A percentile compares a stretch with the other conserved stretches of the same genome.
phyloP scores from a whole-genome alignment of 2,888 invertebrate species.

The Oxyteleia sp. region DNA sequence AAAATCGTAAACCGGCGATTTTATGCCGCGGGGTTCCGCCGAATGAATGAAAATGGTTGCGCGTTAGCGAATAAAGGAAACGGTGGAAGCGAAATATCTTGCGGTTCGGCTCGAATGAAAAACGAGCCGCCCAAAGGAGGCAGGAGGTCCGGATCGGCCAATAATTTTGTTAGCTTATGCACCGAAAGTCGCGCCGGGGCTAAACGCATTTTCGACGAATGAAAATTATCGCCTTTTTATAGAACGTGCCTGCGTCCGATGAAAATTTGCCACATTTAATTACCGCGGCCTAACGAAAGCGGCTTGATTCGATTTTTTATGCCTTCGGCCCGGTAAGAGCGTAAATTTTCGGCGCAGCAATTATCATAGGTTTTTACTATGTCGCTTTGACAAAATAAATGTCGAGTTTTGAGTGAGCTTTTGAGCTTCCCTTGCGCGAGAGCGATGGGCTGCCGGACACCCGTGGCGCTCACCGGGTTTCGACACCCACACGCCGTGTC shows the following conservation, averaged over 20 bases:
- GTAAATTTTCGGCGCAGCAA: constrained; percentile 45
- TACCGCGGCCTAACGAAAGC: constrained; percentile 39
- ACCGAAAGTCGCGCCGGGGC: constrained; percentile 62
- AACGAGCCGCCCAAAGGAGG: constrained; percentile 81
- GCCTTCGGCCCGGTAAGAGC: not conserved
- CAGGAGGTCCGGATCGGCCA: constrained; percentile 84
- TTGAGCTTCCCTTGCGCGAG: constrained; percentile 48
- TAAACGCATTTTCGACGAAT: constrained; percentile 51
- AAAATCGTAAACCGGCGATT: constrained; percentile 29
- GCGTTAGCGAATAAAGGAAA: constrained; percentile 42
- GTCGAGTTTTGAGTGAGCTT: constrained; percentile 55
- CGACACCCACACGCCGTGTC: constrained; percentile 87
- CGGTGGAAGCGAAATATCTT: constrained; percentile 76
- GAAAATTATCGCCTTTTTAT: constrained; percentile 56
- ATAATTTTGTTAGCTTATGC: constrained; percentile 85
- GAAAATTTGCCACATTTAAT: constrained; percentile 61
- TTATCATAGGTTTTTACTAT: constrained; percentile 67
- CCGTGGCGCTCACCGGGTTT: constrained; percentile 86
- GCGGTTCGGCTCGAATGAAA: constrained; percentile 78
- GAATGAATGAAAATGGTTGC: constrained; percentile 55
- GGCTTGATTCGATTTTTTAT: constrained; percentile 45
- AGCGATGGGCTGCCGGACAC: constrained; percentile 78
- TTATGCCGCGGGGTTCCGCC: constrained; percentile 19
- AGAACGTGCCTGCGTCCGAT: constrained; percentile 38
- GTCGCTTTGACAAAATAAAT: constrained; percentile 52